Evolutionary conservation across 2,113 vertebrate species (phyloP), one percentile per base, ranked within the genome.

Genomic region (Tachycineta bicolor): DNA sequence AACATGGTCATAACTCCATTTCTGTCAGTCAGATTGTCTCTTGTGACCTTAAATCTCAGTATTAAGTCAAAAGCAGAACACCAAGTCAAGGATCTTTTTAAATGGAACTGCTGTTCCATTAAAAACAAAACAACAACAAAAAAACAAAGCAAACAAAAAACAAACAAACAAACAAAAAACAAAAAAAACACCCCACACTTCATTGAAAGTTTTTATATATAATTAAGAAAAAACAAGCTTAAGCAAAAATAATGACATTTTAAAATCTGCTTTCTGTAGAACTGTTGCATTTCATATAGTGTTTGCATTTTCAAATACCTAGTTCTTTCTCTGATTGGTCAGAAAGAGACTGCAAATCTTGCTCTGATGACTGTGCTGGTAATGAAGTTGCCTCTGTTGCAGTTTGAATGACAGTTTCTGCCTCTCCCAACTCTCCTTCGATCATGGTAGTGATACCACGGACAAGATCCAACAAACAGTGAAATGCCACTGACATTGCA

Each of bases 401-500:
- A 9, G 93, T 63, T 13, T 94, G 98, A 82, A 68, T 73, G 31
- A 98, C 96, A 67, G 94, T 97, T 96, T 99, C 98, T 93, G 97
- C 97, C 22, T 95, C 86, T 69, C 98, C 97, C 76, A 99, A 53
- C 75, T 99, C 99, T 93, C 98, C 98, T 97, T 99, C 99, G 29
- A 99, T 99, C 99, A 99, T 99, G 49, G 98, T 97, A 62, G 99
- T 99, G 95, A 99, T 99, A 87, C 99, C 99, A 87, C 99, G 98
- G 59, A 99, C 99, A 92, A 99, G 98, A 97, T 99, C 99, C 65
- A 99, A 96, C 73, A 99, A 98, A 89, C 99, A 99, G 31, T 99
- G 99, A 97, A 99, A 99, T 73, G 99, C 99, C 97, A 99, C 99
- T 0, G 99, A 99, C 99, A 99, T 99, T 79, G 99, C 99, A 59